Base-by-base conservation (phyloP, 2,113 vertebrate species). In the Alces alces region DNA sequence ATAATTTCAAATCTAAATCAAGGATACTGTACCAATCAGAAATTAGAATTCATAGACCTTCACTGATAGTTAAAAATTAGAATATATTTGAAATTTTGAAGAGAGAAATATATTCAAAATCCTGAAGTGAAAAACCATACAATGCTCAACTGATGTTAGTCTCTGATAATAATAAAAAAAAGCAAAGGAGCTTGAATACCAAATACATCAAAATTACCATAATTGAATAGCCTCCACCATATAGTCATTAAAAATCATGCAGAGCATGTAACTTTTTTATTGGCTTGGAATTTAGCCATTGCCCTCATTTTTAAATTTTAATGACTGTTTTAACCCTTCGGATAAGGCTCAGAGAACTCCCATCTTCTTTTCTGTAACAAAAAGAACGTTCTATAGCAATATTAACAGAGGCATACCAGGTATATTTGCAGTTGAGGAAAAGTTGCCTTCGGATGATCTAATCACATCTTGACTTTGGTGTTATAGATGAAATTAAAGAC, bases 221-320 rank as follows among this genome's bases (percentile, higher is more conserved):
- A 94, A 98, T 86, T 95, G 47, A 96, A 96, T 86, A 89, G 7
- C 45, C 17, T 96, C 10, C 86, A 91, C 54, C 92, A 93, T 33
- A 58, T 57, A 88, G 91, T 88, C 82, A 95, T 90, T 96, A 97
- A 98, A 97, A 98, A 97, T 98, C 61, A 98, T 97, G 96, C 91
- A 96, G 82, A 43, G 61, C 57, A 93, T 97, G 93, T 96, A 96
- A 94, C 39, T 95, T 96, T 98, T 98, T 98, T 98, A 98, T 95
- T 89, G 57, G 57, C 50, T 98, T 98, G 94, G 93, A 97, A 89
- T 97, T 97, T 96, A 96, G 92, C 96, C 97, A 97, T 78, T 55
- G 79, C 36, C 86, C 82, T 92, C 70, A 96, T 93, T 98, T 98
- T 97, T 83, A 80, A 83, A 86, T 66, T 95, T 96, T 98, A 96